Conservation (phyloP, 1,140 invertebrate genomes). For the Drosophila aff. region DNA sequence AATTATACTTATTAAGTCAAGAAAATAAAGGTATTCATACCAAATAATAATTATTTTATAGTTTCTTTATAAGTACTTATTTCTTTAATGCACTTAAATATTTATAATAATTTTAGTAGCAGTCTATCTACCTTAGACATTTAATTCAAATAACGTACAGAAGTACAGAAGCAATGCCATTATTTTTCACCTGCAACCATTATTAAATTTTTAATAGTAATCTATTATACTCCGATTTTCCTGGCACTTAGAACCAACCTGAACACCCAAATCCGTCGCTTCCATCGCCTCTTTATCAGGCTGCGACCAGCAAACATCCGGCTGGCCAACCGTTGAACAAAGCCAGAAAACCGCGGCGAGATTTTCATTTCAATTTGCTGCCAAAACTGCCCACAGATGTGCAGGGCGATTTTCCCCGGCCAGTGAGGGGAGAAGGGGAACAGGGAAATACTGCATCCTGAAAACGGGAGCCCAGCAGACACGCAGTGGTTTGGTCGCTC, state of each 20-base stretch:
- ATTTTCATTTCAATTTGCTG: slow-evolving; percentile 80
- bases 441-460: not conserved
- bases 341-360: slow-evolving; percentile 61
- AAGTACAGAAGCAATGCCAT: not conserved
- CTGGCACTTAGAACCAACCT: not conserved
- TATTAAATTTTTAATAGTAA: not conserved
- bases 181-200: not conserved
- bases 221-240: not conserved
- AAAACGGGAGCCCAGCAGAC: slow-evolving; percentile 36
- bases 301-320: slow-evolving; percentile 30
- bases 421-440: not conserved
- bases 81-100: too few species aligned
- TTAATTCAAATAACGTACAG: not conserved
- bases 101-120: not conserved
- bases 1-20: rapidly evolving
- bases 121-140: not conserved
- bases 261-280: not conserved
- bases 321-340: slow-evolving; percentile 55
- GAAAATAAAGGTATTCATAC: not conserved
- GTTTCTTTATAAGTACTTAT: too few species aligned
- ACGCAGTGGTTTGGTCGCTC: slow-evolving; percentile 59
- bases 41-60: not conserved
- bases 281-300: slow-evolving; percentile 60
- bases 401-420: not conserved
- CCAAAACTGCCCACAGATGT: slow-evolving; percentile 43